These are phyloP conservation scores for Hylaeus anthracinus DNA, from an alignment of 1,140 invertebrate species.

Conservation along the genomic window DNA sequence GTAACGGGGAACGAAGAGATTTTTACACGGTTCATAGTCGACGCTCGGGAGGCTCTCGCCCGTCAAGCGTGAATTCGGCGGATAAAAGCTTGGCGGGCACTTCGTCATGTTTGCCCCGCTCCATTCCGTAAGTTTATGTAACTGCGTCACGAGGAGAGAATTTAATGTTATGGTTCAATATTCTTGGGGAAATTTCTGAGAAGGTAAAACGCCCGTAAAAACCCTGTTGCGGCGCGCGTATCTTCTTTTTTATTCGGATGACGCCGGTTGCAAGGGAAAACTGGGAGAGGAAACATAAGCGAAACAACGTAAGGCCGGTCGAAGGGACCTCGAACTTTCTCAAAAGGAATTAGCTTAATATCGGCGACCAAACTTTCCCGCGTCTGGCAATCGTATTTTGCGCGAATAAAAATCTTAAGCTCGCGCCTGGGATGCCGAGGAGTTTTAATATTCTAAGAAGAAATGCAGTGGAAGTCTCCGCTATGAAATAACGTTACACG, in stretches of 20 bases:
- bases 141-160: conserved; percentile 13
- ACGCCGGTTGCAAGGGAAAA: not conserved
- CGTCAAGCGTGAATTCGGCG: not conserved
- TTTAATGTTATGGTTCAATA: conserved; percentile 20
- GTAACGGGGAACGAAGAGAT: not conserved
- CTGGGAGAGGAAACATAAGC: not conserved
- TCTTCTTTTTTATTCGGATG: not conserved
- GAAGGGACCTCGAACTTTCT: not conserved
- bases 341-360: conserved; percentile 4
- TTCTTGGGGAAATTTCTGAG: conserved; percentile 6
- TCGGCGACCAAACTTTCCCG: not conserved
- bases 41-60: too few species aligned
- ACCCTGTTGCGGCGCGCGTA: not conserved
- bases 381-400: not conserved
- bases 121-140: conserved; percentile 13
- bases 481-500: conserved; percentile 6
- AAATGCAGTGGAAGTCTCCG: not conserved
- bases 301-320: not conserved
- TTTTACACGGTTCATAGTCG: not conserved
- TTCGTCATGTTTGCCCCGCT: conserved; percentile 23
- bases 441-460: conserved; percentile 5
- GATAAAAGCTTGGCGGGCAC: not conserved
- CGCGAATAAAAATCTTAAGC: not conserved
- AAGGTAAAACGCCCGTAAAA: not conserved
- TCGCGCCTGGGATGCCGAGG: not conserved